Evolutionary conservation across 2,113 vertebrate species (phyloP).

Genomic region (Scomber japonicus): DNA sequence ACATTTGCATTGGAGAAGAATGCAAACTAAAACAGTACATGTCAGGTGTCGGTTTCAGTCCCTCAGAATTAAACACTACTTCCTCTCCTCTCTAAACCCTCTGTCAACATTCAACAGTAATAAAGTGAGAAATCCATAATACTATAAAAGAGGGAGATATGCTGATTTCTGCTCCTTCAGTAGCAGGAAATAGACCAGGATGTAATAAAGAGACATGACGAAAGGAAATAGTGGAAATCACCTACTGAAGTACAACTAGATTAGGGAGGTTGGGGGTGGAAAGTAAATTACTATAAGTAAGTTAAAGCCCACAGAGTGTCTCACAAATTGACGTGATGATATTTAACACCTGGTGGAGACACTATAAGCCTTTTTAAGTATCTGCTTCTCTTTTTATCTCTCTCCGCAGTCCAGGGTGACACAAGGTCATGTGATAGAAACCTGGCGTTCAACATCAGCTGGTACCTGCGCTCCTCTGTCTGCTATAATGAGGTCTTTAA

Average conservation of each 20-base stretch:
- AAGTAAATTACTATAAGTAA: not conserved
- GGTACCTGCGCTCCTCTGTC: slow-evolving; percentile 85
- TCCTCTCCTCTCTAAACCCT: not conserved
- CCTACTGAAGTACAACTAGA: not conserved
- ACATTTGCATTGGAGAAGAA: not conserved
- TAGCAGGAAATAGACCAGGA: not conserved
- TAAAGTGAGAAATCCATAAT: not conserved
- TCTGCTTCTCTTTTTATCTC: not conserved
- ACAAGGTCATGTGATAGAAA: slow-evolving; percentile 67
- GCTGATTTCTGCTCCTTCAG: too few species aligned
- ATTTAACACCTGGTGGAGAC: not conserved
- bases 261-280: too few species aligned
- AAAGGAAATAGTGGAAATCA: not conserved
- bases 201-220: not conserved
- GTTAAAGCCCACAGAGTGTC: not conserved
- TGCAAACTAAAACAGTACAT: too few species aligned
- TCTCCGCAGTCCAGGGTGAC: slow-evolving; percentile 75
- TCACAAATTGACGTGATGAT: not conserved
- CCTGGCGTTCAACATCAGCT: slow-evolving; percentile 83
- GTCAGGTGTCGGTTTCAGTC: not conserved
- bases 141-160: too few species aligned
- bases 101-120: not conserved
- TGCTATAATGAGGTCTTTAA: slow-evolving; percentile 87
- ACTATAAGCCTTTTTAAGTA: not conserved
- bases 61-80: not conserved